phyloP scores from a whole-genome alignment of 2,888 invertebrate species.

The Drosophila testacea region DNA sequence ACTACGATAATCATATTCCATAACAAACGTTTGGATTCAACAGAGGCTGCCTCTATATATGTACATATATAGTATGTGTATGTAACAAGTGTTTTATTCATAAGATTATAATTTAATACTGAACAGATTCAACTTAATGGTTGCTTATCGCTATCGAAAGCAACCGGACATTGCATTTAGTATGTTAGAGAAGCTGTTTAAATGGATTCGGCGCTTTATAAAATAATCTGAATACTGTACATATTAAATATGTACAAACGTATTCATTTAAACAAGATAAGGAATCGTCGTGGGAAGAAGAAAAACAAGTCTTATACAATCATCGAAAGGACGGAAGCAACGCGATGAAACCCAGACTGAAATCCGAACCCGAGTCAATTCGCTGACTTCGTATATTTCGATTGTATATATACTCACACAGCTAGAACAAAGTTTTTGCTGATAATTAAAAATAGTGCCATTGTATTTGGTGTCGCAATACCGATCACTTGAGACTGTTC shows the following conservation, averaged over 20 bases:
- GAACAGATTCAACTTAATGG: background rate
- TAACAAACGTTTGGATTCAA: background rate
- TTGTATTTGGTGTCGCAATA: background rate
- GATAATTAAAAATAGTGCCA: background rate
- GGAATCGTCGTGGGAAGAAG: conserved; percentile 1
- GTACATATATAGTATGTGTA: background rate
- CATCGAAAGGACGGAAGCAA: background rate
- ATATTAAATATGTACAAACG: background rate
- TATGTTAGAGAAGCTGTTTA: background rate
- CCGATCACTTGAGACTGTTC: background rate
- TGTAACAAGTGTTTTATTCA: background rate
- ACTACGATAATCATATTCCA: conserved; percentile 25
- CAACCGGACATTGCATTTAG: background rate
- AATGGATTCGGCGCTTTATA: background rate
- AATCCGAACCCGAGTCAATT: conserved; percentile 1
- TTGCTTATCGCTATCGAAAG: conserved; percentile 1
- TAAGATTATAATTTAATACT: conserved; percentile 1
- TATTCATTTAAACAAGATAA: background rate
- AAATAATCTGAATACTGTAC: background rate
- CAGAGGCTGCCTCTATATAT: background rate
- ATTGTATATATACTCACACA: background rate
- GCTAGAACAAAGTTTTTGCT: background rate
- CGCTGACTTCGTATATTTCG: background rate
- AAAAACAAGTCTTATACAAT: background rate
- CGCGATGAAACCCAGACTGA: background rate